Conservation (phyloP, 1,140 invertebrate species). For the Neodiprion virginianus region DNA sequence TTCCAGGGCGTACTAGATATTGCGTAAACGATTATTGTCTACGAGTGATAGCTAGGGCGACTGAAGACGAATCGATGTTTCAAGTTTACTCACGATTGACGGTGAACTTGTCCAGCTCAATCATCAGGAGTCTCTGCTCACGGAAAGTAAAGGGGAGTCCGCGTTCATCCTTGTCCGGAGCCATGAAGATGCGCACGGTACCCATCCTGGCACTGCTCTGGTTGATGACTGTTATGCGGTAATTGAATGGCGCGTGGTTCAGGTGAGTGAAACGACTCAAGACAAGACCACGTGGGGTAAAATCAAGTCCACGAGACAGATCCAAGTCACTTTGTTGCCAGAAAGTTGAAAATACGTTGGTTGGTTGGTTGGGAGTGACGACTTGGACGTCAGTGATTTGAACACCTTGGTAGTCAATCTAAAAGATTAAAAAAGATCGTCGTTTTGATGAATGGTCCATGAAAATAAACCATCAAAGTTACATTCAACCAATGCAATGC, state of each 20-base stretch:
- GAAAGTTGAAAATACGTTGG: conserved; percentile 70
- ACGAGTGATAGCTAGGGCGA: no score
- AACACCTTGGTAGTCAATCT: conserved; percentile 72
- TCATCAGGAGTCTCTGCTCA: conserved; percentile 74
- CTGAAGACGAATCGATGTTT: no score
- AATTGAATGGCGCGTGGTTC: conserved; percentile 72
- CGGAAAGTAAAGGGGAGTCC: conserved; percentile 68
- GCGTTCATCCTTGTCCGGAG: conserved; percentile 73
- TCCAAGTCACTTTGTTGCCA: conserved; percentile 81
- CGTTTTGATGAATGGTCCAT: not conserved
- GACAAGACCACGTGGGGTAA: conserved; percentile 73
- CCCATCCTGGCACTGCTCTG: conserved; percentile 65
- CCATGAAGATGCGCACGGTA: conserved; percentile 80
- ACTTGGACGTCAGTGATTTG: conserved; percentile 65
- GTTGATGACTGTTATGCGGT: conserved; percentile 71
- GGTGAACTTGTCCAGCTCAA: conserved; percentile 81
- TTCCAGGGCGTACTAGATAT: conserved; percentile 67
- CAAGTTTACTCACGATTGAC: conserved; percentile 62
- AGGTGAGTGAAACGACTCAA: conserved; percentile 77
- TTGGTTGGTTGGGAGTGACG: conserved; percentile 51
- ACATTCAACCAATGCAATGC: conserved; percentile 12
- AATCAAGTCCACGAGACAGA: conserved; percentile 78
- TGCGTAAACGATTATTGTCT: conserved; percentile 26
- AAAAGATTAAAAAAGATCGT: conserved; percentile 22
- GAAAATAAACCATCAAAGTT: not conserved